Conservation (phyloP, 2,113 vertebrate species). For the Silurus asotus region DNA sequence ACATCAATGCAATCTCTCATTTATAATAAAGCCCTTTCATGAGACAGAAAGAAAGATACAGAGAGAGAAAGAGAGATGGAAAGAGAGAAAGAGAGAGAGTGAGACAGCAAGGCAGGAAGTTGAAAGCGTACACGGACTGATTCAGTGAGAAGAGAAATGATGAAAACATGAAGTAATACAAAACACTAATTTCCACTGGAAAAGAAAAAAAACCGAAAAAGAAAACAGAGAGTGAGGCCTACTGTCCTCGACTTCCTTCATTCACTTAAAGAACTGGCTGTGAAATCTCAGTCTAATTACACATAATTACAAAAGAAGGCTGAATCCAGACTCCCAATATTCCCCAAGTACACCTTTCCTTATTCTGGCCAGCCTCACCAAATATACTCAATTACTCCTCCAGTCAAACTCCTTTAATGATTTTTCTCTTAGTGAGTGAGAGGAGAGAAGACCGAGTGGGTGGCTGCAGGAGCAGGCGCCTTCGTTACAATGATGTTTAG, state of each 20-base stretch:
- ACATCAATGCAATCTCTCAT: conserved; percentile 73
- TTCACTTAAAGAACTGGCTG: conserved; percentile 30
- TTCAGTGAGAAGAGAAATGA: conserved; percentile 45
- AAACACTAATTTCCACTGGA: neutral
- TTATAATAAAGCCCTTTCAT: conserved; percentile 64
- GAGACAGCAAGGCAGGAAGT: conserved; percentile 23
- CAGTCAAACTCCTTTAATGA: conserved; percentile 64
- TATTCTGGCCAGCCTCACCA: conserved; percentile 52
- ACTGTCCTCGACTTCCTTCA: conserved; percentile 1
- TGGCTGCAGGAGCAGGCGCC: conserved; percentile 32
- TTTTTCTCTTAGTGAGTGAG: conserved; percentile 57
- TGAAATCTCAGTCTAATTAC: conserved; percentile 54
- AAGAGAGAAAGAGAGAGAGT: conserved; percentile 31
- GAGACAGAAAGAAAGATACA: conserved; percentile 58
- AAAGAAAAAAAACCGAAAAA: conserved; percentile 32
- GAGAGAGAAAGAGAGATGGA: conserved; percentile 2
- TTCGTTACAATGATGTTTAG: conserved; percentile 31
- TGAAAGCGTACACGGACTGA: conserved; percentile 38
- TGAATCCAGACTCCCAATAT: conserved; percentile 51
- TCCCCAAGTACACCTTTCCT: conserved; percentile 40
- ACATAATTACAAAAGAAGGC: conserved; percentile 41
- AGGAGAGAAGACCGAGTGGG: conserved; percentile 38
- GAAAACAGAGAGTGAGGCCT: neutral
- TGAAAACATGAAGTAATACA: conserved; percentile 44
- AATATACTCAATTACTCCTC: conserved; percentile 71